Evolutionary conservation across 2,888 invertebrate species (phyloP).

Genomic region (Ochlodes sylvanus): DNA sequence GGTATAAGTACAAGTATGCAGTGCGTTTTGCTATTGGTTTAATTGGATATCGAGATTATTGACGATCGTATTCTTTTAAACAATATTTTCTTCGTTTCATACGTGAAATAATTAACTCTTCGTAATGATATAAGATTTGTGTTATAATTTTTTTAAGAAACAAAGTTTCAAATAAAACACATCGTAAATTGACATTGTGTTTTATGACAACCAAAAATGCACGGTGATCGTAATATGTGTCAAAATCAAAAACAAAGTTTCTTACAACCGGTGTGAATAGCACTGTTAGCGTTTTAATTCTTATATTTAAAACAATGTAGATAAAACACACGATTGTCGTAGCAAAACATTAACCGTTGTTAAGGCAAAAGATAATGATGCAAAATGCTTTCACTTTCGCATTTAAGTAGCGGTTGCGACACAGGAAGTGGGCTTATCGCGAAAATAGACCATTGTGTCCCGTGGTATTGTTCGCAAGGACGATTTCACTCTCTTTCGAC

Average conservation of each 20-base stretch:
- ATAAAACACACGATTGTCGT: background rate
- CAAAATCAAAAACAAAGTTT: too few relatives aligned
- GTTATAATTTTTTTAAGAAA: too few relatives aligned
- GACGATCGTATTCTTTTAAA: background rate
- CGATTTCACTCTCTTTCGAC: slow-evolving; percentile 65
- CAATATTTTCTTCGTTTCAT: too few relatives aligned
- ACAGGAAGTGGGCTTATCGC: slow-evolving; percentile 66
- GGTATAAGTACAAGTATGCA: slow-evolving; percentile 18
- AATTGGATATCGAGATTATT: slow-evolving; percentile 10
- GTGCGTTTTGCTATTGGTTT: slow-evolving; percentile 8
- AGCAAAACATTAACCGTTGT: slow-evolving; percentile 33
- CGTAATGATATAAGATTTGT: too few relatives aligned
- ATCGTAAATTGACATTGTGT: too few relatives aligned
- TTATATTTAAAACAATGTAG: too few relatives aligned
- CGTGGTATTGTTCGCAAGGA: slow-evolving; percentile 66
- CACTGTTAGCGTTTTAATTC: too few relatives aligned
- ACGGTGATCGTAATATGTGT: too few relatives aligned
- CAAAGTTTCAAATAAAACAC: too few relatives aligned
- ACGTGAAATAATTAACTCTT: too few relatives aligned
- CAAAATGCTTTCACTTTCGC: slow-evolving; percentile 72
- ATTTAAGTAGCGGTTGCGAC: slow-evolving; percentile 60
- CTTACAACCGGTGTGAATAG: too few relatives aligned
- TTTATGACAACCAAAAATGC: too few relatives aligned
- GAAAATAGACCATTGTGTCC: slow-evolving; percentile 69
- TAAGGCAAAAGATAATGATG: slow-evolving; percentile 42